Conservation (phyloP, 2,797 vertebrate genomes). For the Gallinago stenura region DNA sequence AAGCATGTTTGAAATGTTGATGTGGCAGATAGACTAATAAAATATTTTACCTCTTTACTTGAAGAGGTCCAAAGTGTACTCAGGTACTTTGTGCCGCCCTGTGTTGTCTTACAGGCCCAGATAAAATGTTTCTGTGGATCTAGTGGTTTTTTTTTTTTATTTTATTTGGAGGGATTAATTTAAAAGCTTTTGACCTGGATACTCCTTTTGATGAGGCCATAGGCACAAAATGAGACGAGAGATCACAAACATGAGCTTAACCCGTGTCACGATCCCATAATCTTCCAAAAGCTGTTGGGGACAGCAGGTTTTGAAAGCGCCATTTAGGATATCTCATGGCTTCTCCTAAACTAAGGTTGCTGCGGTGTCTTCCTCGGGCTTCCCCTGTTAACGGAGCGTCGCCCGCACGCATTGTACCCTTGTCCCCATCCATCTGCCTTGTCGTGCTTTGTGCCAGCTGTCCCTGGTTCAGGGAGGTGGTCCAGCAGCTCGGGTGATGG, state of each 20-base stretch:
- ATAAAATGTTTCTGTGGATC: not conserved
- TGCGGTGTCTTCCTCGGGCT: not conserved
- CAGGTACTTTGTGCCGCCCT: rapidly evolving
- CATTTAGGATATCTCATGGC: not conserved
- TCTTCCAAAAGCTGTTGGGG: not conserved
- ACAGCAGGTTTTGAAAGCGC: not conserved
- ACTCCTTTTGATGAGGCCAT: conserved; percentile 11
- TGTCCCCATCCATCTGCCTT: not conserved
- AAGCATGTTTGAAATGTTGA: not conserved
- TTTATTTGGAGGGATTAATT: not conserved
- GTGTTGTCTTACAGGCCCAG: not conserved
- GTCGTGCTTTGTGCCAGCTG: not conserved
- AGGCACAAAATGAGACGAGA: not conserved
- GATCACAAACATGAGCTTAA: not conserved
- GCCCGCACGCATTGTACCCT: rapidly evolving
- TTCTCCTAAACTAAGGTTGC: not conserved
- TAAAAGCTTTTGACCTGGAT: conserved; percentile 37
- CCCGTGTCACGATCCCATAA: not conserved
- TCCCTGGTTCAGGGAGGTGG: not conserved
- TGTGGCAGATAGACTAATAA: not conserved
- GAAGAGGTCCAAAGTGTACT: not conserved
- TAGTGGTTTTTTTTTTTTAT: not conserved
- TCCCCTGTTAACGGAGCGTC: not conserved
- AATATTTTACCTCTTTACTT: not conserved
- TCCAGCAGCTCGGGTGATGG: not conserved